phyloP scores from a whole-genome alignment of 2,888 invertebrate genomes.

The Epistrophe eligans region DNA sequence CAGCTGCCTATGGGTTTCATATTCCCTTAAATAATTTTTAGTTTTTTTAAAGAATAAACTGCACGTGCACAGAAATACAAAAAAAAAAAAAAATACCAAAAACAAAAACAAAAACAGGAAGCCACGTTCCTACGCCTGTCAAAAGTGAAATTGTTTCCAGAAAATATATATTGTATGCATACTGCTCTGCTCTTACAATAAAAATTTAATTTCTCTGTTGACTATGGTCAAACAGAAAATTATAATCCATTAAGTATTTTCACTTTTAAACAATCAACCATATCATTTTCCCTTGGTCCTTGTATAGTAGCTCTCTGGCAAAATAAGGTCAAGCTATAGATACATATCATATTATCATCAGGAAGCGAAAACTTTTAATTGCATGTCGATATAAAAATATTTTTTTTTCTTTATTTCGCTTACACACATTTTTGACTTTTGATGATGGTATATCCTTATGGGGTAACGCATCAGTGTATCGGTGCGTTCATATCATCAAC shows the following conservation, averaged over 20 bases:
- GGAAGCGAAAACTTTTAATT: slow-evolving; percentile 64
- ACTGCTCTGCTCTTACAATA: neutral
- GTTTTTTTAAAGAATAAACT: slow-evolving; percentile 47
- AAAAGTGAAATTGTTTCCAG: slow-evolving; percentile 51
- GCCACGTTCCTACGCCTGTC: slow-evolving; percentile 70
- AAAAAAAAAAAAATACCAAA: too few relatives aligned
- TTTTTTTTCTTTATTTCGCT: neutral
- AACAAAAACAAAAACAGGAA: slow-evolving; percentile 54
- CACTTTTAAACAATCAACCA: slow-evolving; percentile 40
- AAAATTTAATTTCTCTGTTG: slow-evolving; percentile 34
- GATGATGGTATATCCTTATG: slow-evolving; percentile 12
- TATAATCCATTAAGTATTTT: slow-evolving; percentile 39
- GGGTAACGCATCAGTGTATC: neutral
- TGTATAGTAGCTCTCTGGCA: neutral
- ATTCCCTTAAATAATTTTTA: slow-evolving; percentile 34
- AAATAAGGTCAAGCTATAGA: slow-evolving; percentile 32
- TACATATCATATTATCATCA: neutral
- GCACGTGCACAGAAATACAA: slow-evolving; percentile 59
- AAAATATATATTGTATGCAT: slow-evolving; percentile 4
- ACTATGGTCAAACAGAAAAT: slow-evolving; percentile 59
- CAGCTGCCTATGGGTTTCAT: slow-evolving; percentile 73
- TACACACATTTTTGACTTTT: slow-evolving; percentile 39
- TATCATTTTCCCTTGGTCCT: slow-evolving; percentile 1
- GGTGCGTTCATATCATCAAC: neutral
- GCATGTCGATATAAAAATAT: slow-evolving; percentile 46